These are phyloP conservation scores for cat (Felis catus) DNA, from an alignment of 2,113 vertebrate genomes.

Conservation along the genomic window F.catus_Fca126_mat1.0 CM031420.1:122206501-122207000, in stretches of 20 bases:
- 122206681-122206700: background rate
- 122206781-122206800: background rate
- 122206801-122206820: background rate
- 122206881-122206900: background rate
- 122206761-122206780: background rate
- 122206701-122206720: background rate
- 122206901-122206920: background rate
- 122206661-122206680: background rate
- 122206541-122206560: background rate
- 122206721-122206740: too few relatives aligned
- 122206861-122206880: background rate
- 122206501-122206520: background rate
- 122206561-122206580: background rate
- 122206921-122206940: background rate
- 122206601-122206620: background rate
- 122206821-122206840: background rate
- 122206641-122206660: background rate
- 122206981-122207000: background rate
- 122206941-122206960: background rate
- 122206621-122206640: background rate
- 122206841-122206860: background rate
- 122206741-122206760: background rate
- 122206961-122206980: background rate
- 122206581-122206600: background rate
- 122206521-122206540: background rate